Percentiles rank a stretch among this genome's conserved stretches.
These are phyloP conservation scores for Myotis findleyi DNA, from an alignment of 2,797 vertebrate genomes.

Conservation along the genomic window DNA sequence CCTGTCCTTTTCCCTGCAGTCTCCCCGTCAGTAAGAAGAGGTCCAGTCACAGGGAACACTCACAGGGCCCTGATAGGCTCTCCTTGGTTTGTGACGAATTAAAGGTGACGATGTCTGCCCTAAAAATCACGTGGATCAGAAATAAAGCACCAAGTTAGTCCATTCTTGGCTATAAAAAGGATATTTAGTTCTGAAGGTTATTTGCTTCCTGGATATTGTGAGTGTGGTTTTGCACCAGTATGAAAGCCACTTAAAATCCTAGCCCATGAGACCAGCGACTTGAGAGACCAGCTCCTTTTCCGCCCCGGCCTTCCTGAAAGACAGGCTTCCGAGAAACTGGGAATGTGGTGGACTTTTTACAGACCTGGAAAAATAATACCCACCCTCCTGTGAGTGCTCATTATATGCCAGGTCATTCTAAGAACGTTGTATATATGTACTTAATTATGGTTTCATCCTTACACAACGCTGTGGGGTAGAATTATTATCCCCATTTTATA, in stretches of 20 bases:
- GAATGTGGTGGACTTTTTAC: background rate
- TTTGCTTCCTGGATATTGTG: background rate
- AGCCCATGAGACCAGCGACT: background rate
- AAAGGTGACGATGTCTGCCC: background rate
- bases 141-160: background rate
- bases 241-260: conserved; percentile 30
- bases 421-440: background rate
- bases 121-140: background rate
- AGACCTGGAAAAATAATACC: background rate
- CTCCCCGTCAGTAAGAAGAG: background rate
- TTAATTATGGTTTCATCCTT: background rate
- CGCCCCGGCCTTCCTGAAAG: background rate
- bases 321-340: background rate
- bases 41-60: background rate
- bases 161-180: background rate
- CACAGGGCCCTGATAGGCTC: background rate
- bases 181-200: background rate
- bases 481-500: background rate
- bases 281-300: background rate
- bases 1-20: background rate
- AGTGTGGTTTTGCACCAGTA: conserved; percentile 15
- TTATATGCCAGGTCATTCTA: background rate
- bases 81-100: background rate
- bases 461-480: background rate
- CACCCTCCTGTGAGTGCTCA: background rate